phyloP scores from a whole-genome alignment of 2,888 invertebrate species.

The Phragmatobia fuliginosa region DNA sequence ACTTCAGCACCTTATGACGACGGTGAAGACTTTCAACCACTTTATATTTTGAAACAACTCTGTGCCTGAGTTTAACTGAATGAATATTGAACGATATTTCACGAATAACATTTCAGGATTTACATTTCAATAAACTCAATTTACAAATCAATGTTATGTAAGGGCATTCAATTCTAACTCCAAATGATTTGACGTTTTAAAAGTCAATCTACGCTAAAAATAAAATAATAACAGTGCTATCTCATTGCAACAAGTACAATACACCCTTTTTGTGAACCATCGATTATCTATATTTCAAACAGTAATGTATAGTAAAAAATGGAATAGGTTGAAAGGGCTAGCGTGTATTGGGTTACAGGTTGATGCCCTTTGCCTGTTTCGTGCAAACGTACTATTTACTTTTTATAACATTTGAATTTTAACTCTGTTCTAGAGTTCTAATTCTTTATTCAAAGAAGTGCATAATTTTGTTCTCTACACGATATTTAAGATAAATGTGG shows the following conservation, averaged over 20 bases:
- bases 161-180: too few species aligned
- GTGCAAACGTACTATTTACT: constrained; percentile 36
- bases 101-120: neutral
- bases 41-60: too few species aligned
- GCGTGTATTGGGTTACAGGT: constrained; percentile 52
- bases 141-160: neutral
- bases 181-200: neutral
- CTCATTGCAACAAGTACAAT: constrained; percentile 42
- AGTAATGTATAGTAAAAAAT: constrained; percentile 48
- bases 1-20: too few species aligned
- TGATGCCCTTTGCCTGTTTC: constrained; percentile 50
- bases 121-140: neutral
- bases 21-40: too few species aligned
- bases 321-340: constrained; percentile 38
- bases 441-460: constrained; percentile 4
- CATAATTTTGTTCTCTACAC: neutral
- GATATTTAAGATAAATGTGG: neutral
- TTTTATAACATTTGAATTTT: constrained; percentile 37
- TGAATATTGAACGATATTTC: too few species aligned
- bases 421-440: constrained; percentile 24
- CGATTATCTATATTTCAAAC: constrained; percentile 48
- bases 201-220: neutral
- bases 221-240: constrained; percentile 16
- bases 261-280: constrained; percentile 49
- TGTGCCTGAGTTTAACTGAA: too few species aligned